Evolutionary conservation across 2,888 invertebrate genomes (phyloP), one percentile per base, ranked within the genome.

Genomic region (Nebria brevicollis): DNA sequence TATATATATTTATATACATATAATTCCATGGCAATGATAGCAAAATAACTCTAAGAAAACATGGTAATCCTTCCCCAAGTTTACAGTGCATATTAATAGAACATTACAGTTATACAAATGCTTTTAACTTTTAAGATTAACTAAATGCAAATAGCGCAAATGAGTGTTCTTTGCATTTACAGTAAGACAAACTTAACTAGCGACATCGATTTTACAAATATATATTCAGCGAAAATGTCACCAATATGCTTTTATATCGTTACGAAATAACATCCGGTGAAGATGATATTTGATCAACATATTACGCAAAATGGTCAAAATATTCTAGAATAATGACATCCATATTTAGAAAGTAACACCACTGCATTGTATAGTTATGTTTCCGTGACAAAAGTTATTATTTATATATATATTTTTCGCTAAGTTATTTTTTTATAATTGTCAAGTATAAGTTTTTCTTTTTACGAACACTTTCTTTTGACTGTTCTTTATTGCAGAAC

Each of bases 331-430:
- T 75, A 75, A 54, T 25, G 65, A 26, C 26, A 11, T 66, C 66
- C 42, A 43, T 72, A 34, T 77, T 77, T 77, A 77, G 77, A 77
- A 77, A 77, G 77, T 77, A 70, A 70, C 54, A 77, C 70, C 54
- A 54, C 54, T 77, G 25, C 66, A 66, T 54, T 70, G 54, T 77
- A 70, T 70, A 26, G 77, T 77, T 70, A 77, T 70, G 77, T 77
- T 77, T 70, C 68, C 77, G 77, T 77, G 77, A 77, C 77, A 77
- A 77, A 77, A 77, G 77, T 77, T 77, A 77, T 77, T 77, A 77
- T 70, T 70, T 70, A 77, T 65, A 15, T 65, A 65, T 65, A 65
- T 68, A 6, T 25, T 68, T 54, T 54, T 54, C 54, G 8, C 54
- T 54, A 13, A 54, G 54, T 13, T 54, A 54, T 54, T 54, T 54